Conservation (phyloP, 2,113 vertebrate genomes). For the Motacilla alba region DNA sequence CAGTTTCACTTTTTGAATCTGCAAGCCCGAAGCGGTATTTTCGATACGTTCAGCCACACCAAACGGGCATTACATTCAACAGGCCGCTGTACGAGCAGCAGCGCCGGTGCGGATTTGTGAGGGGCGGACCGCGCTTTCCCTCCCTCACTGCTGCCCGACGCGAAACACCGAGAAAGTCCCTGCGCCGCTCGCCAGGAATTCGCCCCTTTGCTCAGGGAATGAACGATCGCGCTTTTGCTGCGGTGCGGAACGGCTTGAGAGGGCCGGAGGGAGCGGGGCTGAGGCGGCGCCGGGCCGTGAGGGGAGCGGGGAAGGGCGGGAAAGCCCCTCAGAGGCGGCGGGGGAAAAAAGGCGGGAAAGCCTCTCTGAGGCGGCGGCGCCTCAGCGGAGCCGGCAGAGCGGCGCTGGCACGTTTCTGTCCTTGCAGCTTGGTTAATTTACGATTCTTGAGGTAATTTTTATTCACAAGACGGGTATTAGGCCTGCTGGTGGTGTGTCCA, state of each 20-base stretch:
- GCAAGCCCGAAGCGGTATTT: not conserved
- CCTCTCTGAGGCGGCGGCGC: not conserved
- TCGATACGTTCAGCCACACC: not conserved
- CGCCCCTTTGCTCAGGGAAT: not conserved
- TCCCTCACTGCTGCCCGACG: too few species aligned
- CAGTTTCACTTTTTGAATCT: not conserved
- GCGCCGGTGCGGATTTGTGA: fast-evolving
- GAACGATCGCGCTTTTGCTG: not conserved
- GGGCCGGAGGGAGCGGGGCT: fast-evolving
- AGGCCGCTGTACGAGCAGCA: too few species aligned
- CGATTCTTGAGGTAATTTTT: not conserved
- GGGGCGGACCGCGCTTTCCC: not conserved
- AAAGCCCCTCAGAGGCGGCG: not conserved
- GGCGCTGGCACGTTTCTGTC: fast-evolving
- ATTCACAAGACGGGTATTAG: not conserved
- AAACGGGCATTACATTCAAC: not conserved
- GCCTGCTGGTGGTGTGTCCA: not conserved
- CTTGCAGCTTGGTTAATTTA: not conserved
- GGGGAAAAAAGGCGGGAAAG: not conserved
- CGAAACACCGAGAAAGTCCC: not conserved
- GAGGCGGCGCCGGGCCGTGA: fast-evolving
- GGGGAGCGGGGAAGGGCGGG: not conserved
- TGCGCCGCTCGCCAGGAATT: not conserved
- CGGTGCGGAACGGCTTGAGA: not conserved
- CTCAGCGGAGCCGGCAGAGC: not conserved